Evolutionary conservation across 1,140 invertebrate genomes (phyloP), one percentile per base, ranked within the genome.

Genomic region (Zaprionus africanus): DNA sequence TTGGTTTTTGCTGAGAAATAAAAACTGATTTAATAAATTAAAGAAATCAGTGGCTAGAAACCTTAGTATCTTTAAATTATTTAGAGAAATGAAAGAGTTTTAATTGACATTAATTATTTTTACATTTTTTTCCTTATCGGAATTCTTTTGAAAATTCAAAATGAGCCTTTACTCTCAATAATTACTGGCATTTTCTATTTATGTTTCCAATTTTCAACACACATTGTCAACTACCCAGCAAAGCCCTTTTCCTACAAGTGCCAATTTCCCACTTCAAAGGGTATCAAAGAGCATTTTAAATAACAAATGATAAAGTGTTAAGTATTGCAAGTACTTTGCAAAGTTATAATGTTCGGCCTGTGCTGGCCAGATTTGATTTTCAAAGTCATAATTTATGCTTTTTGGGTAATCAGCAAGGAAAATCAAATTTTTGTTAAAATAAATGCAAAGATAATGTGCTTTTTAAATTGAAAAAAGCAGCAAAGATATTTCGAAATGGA

Each of bases 201-300:
- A 9, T 31, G 9, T 34, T 34, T 11, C 7, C 7, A 3, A 3
- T 34, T 34, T 11, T 11, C 9, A 34, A 34, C 31, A 34, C 31
- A 34, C 31, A 5, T 15, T 38, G 12, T 15, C 36, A 38, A 17
- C 5, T 17, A 5, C 1, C 6, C 41, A 43, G n/a, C 41, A 41
- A 38, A 38, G 1, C 4, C n/a, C 15, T 7, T 46, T 17, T 4
- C 0, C 2, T 51, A 13, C 2, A 12, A 49, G 19, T n/a, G 7
- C 11, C 11, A 19, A 22, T 5, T 19, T 5, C 1, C 19, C 12
- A 17, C 12, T 51, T 51, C 19, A 19, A 4, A 51, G 46, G 5
- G 46, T 24, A 51, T 51, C 19, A 51, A 51, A 51, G 11, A 51
- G 46, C 46, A 51, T 51, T 51, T 51, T 51, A 51, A 51, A 51